Evolutionary conservation across 1,140 invertebrate genomes (phyloP).

Genomic region (Trachymyrmex septentrionalis): DNA sequence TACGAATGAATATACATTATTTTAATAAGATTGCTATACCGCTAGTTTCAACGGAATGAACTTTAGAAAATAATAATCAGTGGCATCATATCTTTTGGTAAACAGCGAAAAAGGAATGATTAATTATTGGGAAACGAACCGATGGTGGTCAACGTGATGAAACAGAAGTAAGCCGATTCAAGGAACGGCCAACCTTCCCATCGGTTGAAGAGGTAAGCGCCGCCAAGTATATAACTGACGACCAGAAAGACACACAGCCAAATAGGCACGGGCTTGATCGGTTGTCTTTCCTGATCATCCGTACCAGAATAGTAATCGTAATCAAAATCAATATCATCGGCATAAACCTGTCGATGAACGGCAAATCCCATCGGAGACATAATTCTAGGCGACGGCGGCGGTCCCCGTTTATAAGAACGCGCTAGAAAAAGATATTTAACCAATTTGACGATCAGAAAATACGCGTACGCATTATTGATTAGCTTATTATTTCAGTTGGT

Average conservation of each 20-base stretch:
- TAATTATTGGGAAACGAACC: constrained; percentile 83
- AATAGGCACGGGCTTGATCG: constrained; percentile 94
- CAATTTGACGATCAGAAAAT: constrained; percentile 10
- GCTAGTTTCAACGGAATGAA: not conserved
- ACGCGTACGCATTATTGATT: not conserved
- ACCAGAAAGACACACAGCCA: constrained; percentile 96
- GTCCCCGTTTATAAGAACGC: constrained; percentile 80
- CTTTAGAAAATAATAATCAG: not conserved
- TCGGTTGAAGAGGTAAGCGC: constrained; percentile 93
- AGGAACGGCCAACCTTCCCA: constrained; percentile 97
- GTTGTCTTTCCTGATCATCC: constrained; percentile 80
- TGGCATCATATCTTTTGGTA: not conserved
- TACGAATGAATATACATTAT: not conserved
- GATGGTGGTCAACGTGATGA: constrained; percentile 98
- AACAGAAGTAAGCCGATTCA: constrained; percentile 98
- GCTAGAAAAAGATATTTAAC: constrained; percentile 68
- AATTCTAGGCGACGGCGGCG: constrained; percentile 88
- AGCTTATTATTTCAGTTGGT: not conserved
- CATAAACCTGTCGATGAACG: constrained; percentile 87
- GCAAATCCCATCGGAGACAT: constrained; percentile 91
- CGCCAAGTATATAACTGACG: constrained; percentile 95
- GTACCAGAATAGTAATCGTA: constrained; percentile 84
- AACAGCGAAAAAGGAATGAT: not conserved
- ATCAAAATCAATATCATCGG: constrained; percentile 87
- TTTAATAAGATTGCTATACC: constrained; percentile 9